Conservation (phyloP, 2,113 vertebrate species). For the Eptesicus fuscus region DNA sequence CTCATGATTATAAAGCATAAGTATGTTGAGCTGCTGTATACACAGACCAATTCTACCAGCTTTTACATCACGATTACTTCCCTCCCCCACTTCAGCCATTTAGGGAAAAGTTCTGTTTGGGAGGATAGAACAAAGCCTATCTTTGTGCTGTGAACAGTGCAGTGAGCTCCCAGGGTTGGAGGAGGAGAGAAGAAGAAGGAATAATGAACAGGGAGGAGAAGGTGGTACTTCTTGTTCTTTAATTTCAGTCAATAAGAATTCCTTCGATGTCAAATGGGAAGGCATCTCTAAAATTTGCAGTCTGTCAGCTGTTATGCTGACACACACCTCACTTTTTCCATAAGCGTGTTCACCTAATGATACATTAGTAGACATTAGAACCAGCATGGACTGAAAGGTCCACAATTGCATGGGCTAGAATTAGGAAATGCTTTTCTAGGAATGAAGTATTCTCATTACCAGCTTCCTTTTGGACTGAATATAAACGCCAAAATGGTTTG, state of each 20-base stretch:
- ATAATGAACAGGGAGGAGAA: not conserved
- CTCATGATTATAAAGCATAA: not conserved
- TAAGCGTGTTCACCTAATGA: not conserved
- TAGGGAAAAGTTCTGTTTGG: not conserved
- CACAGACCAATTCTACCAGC: not conserved
- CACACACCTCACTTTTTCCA: not conserved
- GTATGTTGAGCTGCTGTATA: not conserved
- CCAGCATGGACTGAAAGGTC: not conserved
- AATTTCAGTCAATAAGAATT: not conserved
- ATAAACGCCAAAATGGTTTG: not conserved
- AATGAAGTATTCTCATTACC: not conserved
- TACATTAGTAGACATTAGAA: not conserved
- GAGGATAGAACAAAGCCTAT: slow-evolving; percentile 9
- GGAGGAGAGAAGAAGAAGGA: not conserved
- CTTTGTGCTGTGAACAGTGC: slow-evolving; percentile 1
- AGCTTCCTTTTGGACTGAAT: not conserved
- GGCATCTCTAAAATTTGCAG: not conserved
- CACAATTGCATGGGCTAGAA: not conserved
- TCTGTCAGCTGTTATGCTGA: not conserved
- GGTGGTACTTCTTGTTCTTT: not conserved
- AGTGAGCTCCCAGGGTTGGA: not conserved
- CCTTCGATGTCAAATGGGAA: not conserved
- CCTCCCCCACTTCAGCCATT: not conserved
- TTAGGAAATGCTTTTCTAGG: not conserved
- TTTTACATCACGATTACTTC: not conserved